phyloP scores from a whole-genome alignment of 2,113 vertebrate species.

The Cebidichthys violaceus region DNA sequence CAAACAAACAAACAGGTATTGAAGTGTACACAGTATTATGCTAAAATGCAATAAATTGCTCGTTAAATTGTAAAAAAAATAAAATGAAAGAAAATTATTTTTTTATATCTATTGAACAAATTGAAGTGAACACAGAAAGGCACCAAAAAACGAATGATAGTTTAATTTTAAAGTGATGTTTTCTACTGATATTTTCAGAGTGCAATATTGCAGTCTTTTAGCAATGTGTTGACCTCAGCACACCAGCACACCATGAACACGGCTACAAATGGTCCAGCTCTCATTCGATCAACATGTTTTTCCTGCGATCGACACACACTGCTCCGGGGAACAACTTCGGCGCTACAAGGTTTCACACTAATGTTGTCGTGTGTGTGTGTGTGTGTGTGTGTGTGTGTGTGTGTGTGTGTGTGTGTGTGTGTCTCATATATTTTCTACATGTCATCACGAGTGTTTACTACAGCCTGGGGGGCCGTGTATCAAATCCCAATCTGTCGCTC shows the following conservation, averaged over 20 bases:
- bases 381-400: conserved; percentile 13
- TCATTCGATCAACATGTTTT: conserved; percentile 60
- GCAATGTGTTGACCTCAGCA: background rate
- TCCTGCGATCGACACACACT: conserved; percentile 13
- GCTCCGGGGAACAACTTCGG: conserved; percentile 26
- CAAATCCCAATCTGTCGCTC: conserved; percentile 46
- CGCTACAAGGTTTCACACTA: background rate
- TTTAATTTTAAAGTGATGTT: background rate
- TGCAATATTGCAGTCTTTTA: background rate
- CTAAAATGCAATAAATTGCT: background rate
- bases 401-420: conserved; percentile 11
- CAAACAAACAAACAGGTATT: too few relatives aligned
- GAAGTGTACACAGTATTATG: background rate
- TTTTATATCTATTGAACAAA: too few relatives aligned
- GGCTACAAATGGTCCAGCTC: conserved; percentile 22
- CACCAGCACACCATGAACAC: conserved; percentile 36
- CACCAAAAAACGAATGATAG: background rate
- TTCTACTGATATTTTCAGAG: background rate
- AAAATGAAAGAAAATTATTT: background rate
- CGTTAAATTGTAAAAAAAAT: background rate
- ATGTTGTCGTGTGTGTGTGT: conserved; percentile 10
- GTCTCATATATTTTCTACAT: background rate
- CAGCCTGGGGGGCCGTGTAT: conserved; percentile 20
- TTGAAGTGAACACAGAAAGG: background rate
- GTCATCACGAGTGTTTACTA: conserved; percentile 35